These are phyloP conservation scores for Brachionichthys hirsutus DNA, from an alignment of 2,113 vertebrate genomes.

Conservation along the genomic window DNA sequence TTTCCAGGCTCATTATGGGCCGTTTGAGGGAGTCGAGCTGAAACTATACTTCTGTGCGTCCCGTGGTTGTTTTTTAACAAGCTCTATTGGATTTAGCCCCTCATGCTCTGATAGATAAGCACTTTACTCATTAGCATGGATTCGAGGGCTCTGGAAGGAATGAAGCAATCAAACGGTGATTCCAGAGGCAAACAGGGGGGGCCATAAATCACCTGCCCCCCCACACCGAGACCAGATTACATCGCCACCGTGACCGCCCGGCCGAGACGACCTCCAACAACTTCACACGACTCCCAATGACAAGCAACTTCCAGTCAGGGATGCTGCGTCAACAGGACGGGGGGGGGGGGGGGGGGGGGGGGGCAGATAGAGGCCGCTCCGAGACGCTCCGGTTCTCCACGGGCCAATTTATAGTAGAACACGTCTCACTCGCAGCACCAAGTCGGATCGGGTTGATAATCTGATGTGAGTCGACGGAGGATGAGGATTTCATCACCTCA, in stretches of 20 bases:
- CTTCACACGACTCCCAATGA: constrained; percentile 48
- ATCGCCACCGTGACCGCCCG: constrained; percentile 40
- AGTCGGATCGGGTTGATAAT: no score
- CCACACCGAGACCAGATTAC: constrained; percentile 47
- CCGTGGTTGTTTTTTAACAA: constrained; percentile 29
- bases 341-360: not conserved
- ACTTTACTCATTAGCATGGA: constrained; percentile 68
- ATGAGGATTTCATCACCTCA: no score
- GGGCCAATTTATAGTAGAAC: no score
- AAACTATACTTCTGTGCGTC: constrained; percentile 43
- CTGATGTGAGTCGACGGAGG: no score
- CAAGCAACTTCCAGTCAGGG: constrained; percentile 19
- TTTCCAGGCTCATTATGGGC: no score
- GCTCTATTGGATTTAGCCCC: constrained; percentile 57
- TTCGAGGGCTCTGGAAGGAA: constrained; percentile 61
- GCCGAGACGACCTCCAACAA: constrained; percentile 45
- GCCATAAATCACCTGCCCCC: constrained; percentile 63
- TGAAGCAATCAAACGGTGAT: constrained; percentile 69
- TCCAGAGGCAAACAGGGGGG: constrained; percentile 60
- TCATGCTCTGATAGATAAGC: constrained; percentile 65
- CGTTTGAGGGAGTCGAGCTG: not conserved
- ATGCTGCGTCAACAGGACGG: not conserved
- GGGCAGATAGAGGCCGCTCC: no score
- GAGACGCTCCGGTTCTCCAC: no score
- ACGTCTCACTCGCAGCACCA: no score